phyloP scores from a whole-genome alignment of 2,113 vertebrate genomes.

The Chrysochloris asiatica region DNA sequence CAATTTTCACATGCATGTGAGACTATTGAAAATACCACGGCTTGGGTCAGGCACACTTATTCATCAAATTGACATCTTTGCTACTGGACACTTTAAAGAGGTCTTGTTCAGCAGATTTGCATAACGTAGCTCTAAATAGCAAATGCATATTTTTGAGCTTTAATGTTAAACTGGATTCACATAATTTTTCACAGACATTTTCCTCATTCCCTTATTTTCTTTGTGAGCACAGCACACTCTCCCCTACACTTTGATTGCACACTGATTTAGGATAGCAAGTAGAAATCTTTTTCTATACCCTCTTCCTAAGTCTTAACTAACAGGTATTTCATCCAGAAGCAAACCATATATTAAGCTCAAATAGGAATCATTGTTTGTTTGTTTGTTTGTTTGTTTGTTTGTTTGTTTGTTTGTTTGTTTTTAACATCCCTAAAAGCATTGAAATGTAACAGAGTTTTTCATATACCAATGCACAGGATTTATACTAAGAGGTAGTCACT shows the following conservation, averaged over 20 bases:
- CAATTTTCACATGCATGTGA: too few relatives aligned
- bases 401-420: neutral
- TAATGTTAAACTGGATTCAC: neutral
- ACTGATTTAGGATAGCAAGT: neutral
- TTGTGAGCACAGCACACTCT: neutral
- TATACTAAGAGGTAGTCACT: conserved; percentile 34
- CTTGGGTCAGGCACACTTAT: too few relatives aligned
- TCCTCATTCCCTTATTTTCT: neutral
- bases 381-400: neutral
- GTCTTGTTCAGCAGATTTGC: accelerated
- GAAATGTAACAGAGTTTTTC: conserved; percentile 38
- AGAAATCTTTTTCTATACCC: neutral
- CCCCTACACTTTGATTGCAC: neutral
- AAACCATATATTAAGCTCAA: neutral
- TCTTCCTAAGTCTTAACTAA: conserved; percentile 25
- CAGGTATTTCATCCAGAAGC: conserved; percentile 5
- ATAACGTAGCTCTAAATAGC: too few relatives aligned
- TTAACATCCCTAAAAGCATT: neutral
- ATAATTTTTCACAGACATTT: neutral
- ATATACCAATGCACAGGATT: neutral
- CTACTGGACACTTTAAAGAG: too few relatives aligned
- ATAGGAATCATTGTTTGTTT: neutral
- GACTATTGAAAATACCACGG: too few relatives aligned
- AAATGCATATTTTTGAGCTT: too few relatives aligned
- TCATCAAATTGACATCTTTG: too few relatives aligned